These are phyloP conservation scores for Boulengerochromis microlepis DNA, from an alignment of 2,113 vertebrate species.

Conservation along the genomic window DNA sequence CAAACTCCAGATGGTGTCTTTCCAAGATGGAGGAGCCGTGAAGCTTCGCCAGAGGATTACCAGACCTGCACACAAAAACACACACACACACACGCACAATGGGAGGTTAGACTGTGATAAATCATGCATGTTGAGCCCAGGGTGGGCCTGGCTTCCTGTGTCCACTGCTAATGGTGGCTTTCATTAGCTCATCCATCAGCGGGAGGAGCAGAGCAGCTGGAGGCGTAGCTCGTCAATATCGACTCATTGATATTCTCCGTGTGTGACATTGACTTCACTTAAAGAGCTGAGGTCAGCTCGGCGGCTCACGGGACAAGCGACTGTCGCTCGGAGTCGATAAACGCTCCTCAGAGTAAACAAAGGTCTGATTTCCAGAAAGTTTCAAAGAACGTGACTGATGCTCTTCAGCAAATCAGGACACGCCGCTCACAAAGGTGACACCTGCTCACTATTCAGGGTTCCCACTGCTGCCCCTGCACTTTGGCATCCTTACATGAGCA, in stretches of 20 bases:
- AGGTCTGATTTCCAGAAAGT: neutral
- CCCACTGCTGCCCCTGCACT: neutral
- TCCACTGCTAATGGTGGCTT: slow-evolving; percentile 21
- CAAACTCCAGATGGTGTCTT: slow-evolving; percentile 77
- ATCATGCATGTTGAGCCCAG: slow-evolving; percentile 13
- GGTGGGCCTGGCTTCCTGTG: slow-evolving; percentile 27
- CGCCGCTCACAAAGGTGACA: neutral
- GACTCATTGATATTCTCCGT: neutral
- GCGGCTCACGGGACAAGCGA: neutral
- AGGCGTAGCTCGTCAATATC: slow-evolving; percentile 25
- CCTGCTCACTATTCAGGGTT: neutral
- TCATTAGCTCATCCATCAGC: slow-evolving; percentile 52
- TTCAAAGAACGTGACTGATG: neutral
- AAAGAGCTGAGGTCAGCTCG: neutral
- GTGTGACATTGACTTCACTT: neutral
- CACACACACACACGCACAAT: neutral
- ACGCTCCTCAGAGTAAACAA: neutral
- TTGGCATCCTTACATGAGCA: neutral
- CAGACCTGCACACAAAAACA: slow-evolving; percentile 58
- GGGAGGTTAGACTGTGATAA: slow-evolving; percentile 32
- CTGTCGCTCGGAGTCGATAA: slow-evolving; percentile 1
- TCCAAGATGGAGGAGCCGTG: slow-evolving; percentile 79
- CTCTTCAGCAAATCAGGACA: neutral
- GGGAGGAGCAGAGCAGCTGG: slow-evolving; percentile 20
- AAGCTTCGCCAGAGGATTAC: slow-evolving; percentile 75